Conservation (phyloP, 2,888 invertebrate genomes). For the Aproaerema taeniolella region DNA sequence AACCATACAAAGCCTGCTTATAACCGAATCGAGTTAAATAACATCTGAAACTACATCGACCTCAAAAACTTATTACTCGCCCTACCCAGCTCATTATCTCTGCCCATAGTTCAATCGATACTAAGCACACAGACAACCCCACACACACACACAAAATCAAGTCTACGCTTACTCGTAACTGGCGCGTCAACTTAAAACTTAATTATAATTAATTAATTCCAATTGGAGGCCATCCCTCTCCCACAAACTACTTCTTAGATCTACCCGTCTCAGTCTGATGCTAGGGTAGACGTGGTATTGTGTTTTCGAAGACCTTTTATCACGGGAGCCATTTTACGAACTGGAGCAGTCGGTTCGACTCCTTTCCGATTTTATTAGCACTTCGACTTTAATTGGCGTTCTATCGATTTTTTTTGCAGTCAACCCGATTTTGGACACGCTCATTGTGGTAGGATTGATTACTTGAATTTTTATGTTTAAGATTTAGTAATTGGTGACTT, state of each 20-base stretch:
- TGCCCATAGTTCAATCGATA: conserved; percentile 71
- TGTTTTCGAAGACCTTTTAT: conserved; percentile 76
- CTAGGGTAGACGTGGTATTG: conserved; percentile 68
- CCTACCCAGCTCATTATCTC: conserved; percentile 73
- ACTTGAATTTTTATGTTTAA: too few relatives aligned
- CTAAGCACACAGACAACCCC: conserved; percentile 53
- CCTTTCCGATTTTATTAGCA: conserved; percentile 70
- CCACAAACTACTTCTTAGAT: conserved; percentile 62
- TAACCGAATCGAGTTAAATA: conserved; percentile 3
- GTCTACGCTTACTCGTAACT: conserved; percentile 72
- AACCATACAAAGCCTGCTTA: neutral
- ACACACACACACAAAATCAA: conserved; percentile 60
- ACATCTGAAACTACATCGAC: conserved; percentile 29
- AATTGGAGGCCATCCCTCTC: conserved; percentile 76
- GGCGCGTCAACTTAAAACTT: conserved; percentile 87
- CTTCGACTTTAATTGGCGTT: conserved; percentile 69
- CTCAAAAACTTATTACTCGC: conserved; percentile 70
- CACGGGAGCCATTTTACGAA: conserved; percentile 67
- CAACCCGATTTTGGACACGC: conserved; percentile 8
- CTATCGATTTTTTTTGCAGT: conserved; percentile 31
- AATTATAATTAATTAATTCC: conserved; percentile 90
- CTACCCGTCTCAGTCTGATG: conserved; percentile 49
- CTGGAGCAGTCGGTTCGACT: conserved; percentile 64
- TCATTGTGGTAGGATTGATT: conserved; percentile 4
- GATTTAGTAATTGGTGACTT: too few relatives aligned